A percentile compares a stretch with the other conserved stretches of the same genome.
Evolutionary conservation across 2,113 vertebrate species (phyloP).

Genomic region (Felis chaus): DNA sequence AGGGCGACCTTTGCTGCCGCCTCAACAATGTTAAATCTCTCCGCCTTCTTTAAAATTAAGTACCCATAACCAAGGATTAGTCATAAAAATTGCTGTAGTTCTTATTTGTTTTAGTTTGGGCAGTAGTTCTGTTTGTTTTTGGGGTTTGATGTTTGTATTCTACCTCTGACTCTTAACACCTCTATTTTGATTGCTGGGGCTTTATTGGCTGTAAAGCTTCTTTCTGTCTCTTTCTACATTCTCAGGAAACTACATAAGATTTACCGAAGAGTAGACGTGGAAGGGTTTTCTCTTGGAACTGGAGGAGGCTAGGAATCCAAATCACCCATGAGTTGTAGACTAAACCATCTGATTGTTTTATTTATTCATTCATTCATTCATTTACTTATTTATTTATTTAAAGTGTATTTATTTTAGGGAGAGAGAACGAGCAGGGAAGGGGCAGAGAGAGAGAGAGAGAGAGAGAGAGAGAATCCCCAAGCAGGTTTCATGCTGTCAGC

Average conservation of each 20-base stretch:
- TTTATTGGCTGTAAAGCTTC: background rate
- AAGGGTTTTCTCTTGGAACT: conserved; percentile 3
- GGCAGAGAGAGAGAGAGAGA: background rate
- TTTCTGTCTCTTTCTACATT: background rate
- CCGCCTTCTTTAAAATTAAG: background rate
- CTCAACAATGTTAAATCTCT: background rate
- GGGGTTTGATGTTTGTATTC: background rate
- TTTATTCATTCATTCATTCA: background rate
- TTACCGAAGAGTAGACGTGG: background rate
- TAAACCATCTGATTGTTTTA: background rate
- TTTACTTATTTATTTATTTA: background rate
- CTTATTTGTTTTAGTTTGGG: background rate
- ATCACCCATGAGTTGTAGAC: background rate
- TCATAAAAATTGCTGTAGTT: background rate
- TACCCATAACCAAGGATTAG: background rate
- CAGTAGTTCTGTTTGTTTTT: background rate
- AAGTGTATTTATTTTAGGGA: no score
- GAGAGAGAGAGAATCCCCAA: no score
- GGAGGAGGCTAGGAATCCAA: background rate
- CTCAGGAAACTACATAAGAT: background rate
- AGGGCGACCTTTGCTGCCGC: background rate
- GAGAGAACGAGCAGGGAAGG: no score
- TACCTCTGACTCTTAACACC: background rate
- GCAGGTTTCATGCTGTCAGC: background rate
- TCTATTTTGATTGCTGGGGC: background rate